Percentiles rank a stretch among this genome's conserved stretches.
Conservation (phyloP, 2,888 invertebrate genomes). For the Metallyticus violacea region DNA sequence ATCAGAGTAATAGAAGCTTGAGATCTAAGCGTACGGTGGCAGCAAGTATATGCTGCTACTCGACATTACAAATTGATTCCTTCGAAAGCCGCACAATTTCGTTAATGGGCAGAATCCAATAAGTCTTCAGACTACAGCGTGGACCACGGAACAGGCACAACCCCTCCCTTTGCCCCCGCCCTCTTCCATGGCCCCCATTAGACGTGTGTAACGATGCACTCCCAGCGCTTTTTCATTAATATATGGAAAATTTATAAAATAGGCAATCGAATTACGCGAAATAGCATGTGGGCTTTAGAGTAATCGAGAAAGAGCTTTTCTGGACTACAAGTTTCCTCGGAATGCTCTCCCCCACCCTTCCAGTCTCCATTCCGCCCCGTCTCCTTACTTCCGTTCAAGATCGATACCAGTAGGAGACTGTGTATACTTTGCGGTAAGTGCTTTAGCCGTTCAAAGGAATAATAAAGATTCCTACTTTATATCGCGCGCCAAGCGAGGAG, state of each 20-base stretch:
- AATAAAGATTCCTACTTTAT: slow-evolving; percentile 17
- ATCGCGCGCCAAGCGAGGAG: not conserved
- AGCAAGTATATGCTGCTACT: slow-evolving; percentile 13
- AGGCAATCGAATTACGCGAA: slow-evolving; percentile 32
- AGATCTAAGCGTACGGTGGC: slow-evolving; percentile 7
- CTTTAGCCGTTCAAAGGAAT: slow-evolving; percentile 22
- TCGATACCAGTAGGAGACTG: slow-evolving; percentile 11
- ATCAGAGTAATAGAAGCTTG: slow-evolving; percentile 35
- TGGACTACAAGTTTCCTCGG: slow-evolving; percentile 1
- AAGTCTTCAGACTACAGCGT: slow-evolving; percentile 21
- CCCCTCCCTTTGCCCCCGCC: not conserved
- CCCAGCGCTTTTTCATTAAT: slow-evolving; percentile 33
- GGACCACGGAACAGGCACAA: slow-evolving; percentile 5
- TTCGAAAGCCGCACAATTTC: slow-evolving; percentile 32
- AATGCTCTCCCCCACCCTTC: not conserved
- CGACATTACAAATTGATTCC: slow-evolving; percentile 34
- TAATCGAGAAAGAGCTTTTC: slow-evolving; percentile 29
- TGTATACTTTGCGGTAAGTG: slow-evolving; percentile 30
- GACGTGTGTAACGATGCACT: slow-evolving; percentile 18
- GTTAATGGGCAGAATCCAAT: slow-evolving; percentile 33
- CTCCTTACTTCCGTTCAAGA: not conserved
- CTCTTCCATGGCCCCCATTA: slow-evolving; percentile 11
- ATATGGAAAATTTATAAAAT: slow-evolving; percentile 33
- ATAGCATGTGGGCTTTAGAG: slow-evolving; percentile 18
- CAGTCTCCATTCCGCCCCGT: not conserved